Evolutionary conservation across 1,140 invertebrate genomes (phyloP).

Genomic region (Micrasema longulum): DNA sequence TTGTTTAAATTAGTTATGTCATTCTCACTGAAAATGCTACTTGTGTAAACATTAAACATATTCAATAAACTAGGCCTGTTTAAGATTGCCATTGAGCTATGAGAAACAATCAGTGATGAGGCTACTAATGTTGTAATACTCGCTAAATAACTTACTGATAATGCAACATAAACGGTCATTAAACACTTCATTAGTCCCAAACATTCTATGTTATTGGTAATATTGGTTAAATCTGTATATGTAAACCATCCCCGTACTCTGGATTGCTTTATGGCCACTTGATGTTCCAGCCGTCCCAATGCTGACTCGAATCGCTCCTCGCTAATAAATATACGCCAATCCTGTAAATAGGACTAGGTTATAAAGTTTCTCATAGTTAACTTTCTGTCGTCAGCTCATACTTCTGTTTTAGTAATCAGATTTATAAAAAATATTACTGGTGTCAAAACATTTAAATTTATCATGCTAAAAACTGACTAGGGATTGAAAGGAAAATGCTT

Average conservation of each 20-base stretch:
- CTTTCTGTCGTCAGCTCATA: too few relatives aligned
- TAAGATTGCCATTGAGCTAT: slow-evolving; percentile 55
- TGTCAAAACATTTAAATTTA: too few relatives aligned
- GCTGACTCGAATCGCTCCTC: slow-evolving; percentile 77
- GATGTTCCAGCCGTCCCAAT: slow-evolving; percentile 75
- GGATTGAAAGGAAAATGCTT: too few relatives aligned
- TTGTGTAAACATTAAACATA: background rate
- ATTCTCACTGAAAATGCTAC: background rate
- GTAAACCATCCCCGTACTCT: slow-evolving; percentile 84
- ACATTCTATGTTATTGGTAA: slow-evolving; percentile 70
- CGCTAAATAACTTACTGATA: slow-evolving; percentile 78
- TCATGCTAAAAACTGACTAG: too few relatives aligned
- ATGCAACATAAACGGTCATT: slow-evolving; percentile 73
- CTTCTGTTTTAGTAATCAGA: too few relatives aligned
- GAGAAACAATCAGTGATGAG: slow-evolving; percentile 74
- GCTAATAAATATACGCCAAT: slow-evolving; percentile 86
- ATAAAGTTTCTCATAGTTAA: too few relatives aligned
- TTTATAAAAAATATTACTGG: too few relatives aligned
- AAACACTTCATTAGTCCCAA: slow-evolving; percentile 69
- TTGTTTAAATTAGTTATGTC: too few relatives aligned
- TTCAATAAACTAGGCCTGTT: slow-evolving; percentile 1
- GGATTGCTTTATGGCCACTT: slow-evolving; percentile 79
- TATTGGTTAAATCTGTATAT: slow-evolving; percentile 81
- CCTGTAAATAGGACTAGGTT: too few relatives aligned
- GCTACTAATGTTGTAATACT: slow-evolving; percentile 78